These are phyloP conservation scores for Noctua comes DNA, from an alignment of 2,888 invertebrate genomes.

Conservation along the genomic window DNA sequence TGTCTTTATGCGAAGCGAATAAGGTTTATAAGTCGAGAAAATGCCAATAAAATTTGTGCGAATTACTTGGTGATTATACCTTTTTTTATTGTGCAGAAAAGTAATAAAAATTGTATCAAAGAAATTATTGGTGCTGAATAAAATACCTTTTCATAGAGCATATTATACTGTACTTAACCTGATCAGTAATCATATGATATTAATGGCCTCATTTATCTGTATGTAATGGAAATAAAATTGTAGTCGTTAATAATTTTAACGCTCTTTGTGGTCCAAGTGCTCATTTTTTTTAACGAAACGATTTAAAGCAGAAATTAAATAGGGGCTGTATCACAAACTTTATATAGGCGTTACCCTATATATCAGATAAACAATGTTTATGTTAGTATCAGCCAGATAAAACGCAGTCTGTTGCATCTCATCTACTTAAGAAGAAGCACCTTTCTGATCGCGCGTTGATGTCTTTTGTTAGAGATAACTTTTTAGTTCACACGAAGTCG, in stretches of 20 bases:
- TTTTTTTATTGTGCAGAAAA: conserved; percentile 24
- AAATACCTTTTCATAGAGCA: neutral
- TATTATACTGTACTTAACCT: neutral
- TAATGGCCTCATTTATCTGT: neutral
- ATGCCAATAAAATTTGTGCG: conserved; percentile 33
- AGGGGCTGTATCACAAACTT: neutral
- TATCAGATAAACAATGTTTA: neutral
- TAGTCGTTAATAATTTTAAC: neutral
- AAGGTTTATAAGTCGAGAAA: conserved; percentile 42
- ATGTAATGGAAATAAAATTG: neutral
- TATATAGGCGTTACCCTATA: neutral
- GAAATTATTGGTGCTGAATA: neutral
- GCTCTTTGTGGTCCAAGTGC: neutral
- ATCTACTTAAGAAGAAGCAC: neutral
- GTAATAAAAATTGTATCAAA: conserved; percentile 24
- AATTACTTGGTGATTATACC: conserved; percentile 35
- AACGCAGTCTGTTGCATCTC: neutral
- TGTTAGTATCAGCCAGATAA: neutral
- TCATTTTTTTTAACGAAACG: neutral
- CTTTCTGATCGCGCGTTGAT: conserved; percentile 26
- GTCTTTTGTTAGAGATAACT: conserved; percentile 39
- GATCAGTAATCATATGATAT: neutral
- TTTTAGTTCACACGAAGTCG: neutral
- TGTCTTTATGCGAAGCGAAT: conserved; percentile 57
- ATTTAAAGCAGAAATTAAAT: neutral